phyloP scores from a whole-genome alignment of 2,113 vertebrate species.

The Channa argus region DNA sequence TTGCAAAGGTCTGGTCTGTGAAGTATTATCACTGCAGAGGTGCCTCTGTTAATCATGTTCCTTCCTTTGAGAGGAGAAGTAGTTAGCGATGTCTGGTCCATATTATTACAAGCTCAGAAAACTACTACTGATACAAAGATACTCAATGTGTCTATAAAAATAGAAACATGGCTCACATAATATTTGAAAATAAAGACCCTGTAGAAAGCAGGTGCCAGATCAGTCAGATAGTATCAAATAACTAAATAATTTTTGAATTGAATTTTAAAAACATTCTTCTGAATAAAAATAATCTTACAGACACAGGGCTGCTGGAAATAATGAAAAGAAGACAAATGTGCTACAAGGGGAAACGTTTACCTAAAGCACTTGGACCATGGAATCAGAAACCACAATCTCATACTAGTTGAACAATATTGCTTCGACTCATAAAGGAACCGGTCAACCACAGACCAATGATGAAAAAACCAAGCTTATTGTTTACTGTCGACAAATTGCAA shows the following conservation, averaged over 20 bases:
- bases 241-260: too few species aligned
- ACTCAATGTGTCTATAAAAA: constrained; percentile 7
- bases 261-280: constrained; percentile 1
- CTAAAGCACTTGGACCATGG: constrained; percentile 29
- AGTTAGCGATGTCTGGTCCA: constrained; percentile 54
- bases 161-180: constrained; percentile 6
- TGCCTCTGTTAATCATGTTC: constrained; percentile 84
- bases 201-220: background rate
- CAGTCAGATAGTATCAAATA: too few species aligned
- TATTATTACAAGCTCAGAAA: constrained; percentile 39
- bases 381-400: constrained; percentile 44
- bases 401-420: constrained; percentile 24
- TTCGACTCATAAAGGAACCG: constrained; percentile 37
- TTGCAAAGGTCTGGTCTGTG: constrained; percentile 92
- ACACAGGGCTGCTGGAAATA: background rate
- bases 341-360: constrained; percentile 13
- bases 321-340: background rate
- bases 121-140: constrained; percentile 7
- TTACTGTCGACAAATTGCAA: background rate
- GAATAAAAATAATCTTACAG: background rate
- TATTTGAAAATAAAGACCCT: background rate
- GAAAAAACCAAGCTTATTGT: constrained; percentile 29
- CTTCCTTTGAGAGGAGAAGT: constrained; percentile 66
- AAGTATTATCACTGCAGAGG: constrained; percentile 90
- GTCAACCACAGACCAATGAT: constrained; percentile 18